A percentile compares a stretch with the other conserved stretches of the same genome.
Conservation (phyloP, 2,797 vertebrate genomes). For the Hippocampus kuda region DNA sequence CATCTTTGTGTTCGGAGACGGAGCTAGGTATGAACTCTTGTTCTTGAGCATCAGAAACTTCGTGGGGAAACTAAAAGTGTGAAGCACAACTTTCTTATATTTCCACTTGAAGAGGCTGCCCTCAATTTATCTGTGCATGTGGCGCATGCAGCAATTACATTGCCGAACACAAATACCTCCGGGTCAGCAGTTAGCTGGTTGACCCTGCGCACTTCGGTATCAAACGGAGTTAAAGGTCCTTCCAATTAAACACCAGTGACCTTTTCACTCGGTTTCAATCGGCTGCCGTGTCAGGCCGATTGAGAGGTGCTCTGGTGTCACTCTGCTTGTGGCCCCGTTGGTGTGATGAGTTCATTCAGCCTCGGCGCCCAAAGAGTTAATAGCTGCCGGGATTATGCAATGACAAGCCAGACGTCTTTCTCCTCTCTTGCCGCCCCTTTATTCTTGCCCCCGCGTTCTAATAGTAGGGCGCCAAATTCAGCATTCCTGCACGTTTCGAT, state of each 20-base stretch:
- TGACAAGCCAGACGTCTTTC: conserved; percentile 51
- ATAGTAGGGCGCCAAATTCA: conserved; percentile 43
- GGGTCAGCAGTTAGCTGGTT: conserved; percentile 23
- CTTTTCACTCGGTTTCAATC: conserved; percentile 36
- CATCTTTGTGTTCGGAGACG: too few species aligned
- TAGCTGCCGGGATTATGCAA: conserved; percentile 62
- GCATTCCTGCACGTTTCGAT: conserved; percentile 59
- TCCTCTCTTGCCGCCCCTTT: conserved; percentile 26
- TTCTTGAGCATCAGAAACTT: too few species aligned
- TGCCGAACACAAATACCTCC: conserved; percentile 11
- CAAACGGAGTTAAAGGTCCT: conserved; percentile 31
- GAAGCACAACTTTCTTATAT: neutral
- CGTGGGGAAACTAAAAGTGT: neutral
- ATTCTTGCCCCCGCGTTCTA: conserved; percentile 20
- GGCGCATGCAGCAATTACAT: neutral
- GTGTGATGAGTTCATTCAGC: conserved; percentile 60
- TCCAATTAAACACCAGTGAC: conserved; percentile 32
- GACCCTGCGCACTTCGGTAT: conserved; percentile 38
- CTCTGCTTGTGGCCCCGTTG: conserved; percentile 51
- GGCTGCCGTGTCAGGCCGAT: conserved; percentile 26
- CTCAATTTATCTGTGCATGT: neutral
- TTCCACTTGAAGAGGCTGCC: neutral
- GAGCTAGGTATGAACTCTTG: too few species aligned
- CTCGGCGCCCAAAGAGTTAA: conserved; percentile 57
- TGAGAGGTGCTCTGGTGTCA: conserved; percentile 45